Percentiles rank a stretch among this genome's conserved stretches.
Conservation (phyloP, 2,888 invertebrate species). For the Thereva unica region DNA sequence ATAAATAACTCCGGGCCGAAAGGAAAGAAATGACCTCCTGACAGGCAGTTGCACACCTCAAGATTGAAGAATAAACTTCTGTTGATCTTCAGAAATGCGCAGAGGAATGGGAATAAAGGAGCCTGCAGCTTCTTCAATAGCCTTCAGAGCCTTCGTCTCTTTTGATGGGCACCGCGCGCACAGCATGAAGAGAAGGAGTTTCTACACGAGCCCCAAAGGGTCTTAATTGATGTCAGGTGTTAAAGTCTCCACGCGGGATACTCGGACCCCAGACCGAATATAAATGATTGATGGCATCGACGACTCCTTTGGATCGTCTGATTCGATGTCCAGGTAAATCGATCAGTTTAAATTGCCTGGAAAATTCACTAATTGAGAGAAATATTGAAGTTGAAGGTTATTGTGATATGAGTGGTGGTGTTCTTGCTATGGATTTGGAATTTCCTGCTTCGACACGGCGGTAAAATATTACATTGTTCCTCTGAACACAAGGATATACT, state of each 20-base stretch:
- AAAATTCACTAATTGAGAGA: constrained; percentile 9
- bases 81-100: background rate
- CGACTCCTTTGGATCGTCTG: constrained; percentile 19
- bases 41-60: constrained; percentile 10
- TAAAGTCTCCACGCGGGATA: constrained; percentile 24
- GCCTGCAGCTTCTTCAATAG: background rate
- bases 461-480: no score
- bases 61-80: constrained; percentile 8
- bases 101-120: constrained; percentile 4
- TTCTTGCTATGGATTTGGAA: no score
- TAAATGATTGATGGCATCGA: constrained; percentile 28
- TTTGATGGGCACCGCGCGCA: constrained; percentile 26
- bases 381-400: constrained; percentile 2
- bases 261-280: constrained; percentile 12
- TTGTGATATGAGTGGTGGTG: background rate
- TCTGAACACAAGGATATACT: no score
- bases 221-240: constrained; percentile 35
- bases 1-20: constrained; percentile 20
- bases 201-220: constrained; percentile 6
- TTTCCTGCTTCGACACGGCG: no score
- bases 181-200: constrained; percentile 12
- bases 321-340: constrained; percentile 29
- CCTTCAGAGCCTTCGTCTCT: background rate
- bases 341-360: constrained; percentile 28
- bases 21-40: constrained; percentile 16